Evolutionary conservation across 2,888 invertebrate species (phyloP).

Genomic region (Dryomyza anilis): DNA sequence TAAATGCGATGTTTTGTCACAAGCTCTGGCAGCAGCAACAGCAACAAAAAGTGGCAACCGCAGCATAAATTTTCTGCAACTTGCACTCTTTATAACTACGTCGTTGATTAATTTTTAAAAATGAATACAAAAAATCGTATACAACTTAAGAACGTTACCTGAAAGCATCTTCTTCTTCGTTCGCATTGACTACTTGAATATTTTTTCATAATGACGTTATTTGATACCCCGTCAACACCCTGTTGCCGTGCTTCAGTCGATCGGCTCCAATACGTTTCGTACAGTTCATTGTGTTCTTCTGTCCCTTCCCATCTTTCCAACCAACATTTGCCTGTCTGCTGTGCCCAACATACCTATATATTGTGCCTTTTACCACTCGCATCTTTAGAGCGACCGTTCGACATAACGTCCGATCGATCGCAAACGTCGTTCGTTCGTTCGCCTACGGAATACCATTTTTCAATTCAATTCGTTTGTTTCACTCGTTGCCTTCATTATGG

Average conservation of each 20-base stretch:
- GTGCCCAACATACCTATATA: not conserved
- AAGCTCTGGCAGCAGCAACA: slow-evolving; percentile 22
- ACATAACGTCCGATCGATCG: slow-evolving; percentile 7
- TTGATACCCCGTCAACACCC: slow-evolving; percentile 38
- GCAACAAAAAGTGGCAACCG: too few relatives aligned
- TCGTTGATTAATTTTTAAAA: too few relatives aligned
- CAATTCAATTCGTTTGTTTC: slow-evolving; percentile 5
- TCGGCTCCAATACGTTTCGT: too few relatives aligned
- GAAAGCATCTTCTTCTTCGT: not conserved
- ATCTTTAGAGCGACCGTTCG: not conserved
- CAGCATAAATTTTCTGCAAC: slow-evolving; percentile 30
- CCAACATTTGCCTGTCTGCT: not conserved
- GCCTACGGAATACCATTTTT: slow-evolving; percentile 5
- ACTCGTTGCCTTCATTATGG: slow-evolving; percentile 13
- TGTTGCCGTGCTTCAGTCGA: slow-evolving; percentile 2
- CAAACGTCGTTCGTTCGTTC: slow-evolving; percentile 1
- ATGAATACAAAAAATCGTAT: too few relatives aligned
- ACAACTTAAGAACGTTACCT: too few relatives aligned
- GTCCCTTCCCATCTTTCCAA: not conserved
- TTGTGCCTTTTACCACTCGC: not conserved
- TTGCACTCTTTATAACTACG: too few relatives aligned
- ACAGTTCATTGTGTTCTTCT: too few relatives aligned
- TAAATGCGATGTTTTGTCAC: slow-evolving; percentile 36
- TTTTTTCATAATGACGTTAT: slow-evolving; percentile 47
- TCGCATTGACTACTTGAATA: slow-evolving; percentile 40